Conservation (phyloP, 1,140 invertebrate genomes). For the Pogonomyrmex barbatus region DNA sequence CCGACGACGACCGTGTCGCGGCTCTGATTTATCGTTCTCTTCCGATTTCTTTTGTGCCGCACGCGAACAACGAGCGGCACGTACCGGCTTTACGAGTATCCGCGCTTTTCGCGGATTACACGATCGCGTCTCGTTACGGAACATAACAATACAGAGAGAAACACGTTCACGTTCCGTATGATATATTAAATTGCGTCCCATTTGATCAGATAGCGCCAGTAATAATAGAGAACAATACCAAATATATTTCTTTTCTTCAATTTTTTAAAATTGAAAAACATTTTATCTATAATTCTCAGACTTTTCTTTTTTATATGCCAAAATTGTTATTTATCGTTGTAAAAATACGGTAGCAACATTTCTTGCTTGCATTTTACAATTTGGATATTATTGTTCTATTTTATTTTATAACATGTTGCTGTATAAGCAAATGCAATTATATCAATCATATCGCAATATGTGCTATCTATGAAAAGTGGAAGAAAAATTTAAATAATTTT, state of each 20-base stretch:
- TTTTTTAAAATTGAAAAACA: not conserved
- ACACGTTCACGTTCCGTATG: not conserved
- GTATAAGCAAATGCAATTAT: not conserved
- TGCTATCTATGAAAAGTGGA: not conserved
- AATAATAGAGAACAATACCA: not conserved
- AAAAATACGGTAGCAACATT: no score
- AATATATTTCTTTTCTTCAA: not conserved
- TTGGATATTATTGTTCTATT: no score
- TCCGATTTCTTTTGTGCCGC: slow-evolving; percentile 45
- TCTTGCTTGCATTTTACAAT: no score
- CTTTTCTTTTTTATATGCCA: not conserved
- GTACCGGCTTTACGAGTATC: slow-evolving; percentile 36
- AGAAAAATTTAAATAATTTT: not conserved
- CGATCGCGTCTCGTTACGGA: slow-evolving; percentile 30
- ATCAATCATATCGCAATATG: not conserved
- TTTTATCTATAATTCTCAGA: not conserved
- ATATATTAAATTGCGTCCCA: not conserved
- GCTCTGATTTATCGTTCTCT: slow-evolving; percentile 40
- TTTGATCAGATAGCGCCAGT: not conserved
- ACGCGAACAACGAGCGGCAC: slow-evolving; percentile 52
- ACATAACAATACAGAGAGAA: not conserved
- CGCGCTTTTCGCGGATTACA: slow-evolving; percentile 37
- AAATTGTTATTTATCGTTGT: not conserved
- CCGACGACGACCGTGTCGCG: slow-evolving; percentile 28
- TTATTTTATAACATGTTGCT: no score